phyloP scores from a whole-genome alignment of 2,888 invertebrate species.

The Acleris emargana region DNA sequence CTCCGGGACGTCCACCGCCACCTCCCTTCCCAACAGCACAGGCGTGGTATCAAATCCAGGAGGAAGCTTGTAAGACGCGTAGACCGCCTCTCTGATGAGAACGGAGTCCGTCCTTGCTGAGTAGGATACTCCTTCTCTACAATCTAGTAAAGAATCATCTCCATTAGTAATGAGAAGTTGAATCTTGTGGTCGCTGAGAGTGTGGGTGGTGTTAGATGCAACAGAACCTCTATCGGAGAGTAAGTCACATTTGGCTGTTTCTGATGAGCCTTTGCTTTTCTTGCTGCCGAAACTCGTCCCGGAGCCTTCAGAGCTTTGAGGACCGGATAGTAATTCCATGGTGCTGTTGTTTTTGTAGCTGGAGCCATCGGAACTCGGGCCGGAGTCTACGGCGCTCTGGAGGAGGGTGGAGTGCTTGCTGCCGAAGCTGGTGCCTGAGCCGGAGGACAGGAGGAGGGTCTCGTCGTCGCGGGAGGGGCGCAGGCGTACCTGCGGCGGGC shows the following conservation, averaged over 20 bases:
- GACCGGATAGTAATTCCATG: conserved; percentile 69
- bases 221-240: conserved; percentile 67
- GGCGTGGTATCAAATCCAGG: conserved; percentile 79
- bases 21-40: conserved; percentile 82
- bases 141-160: conserved; percentile 74
- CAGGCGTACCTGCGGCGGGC: conserved; percentile 86
- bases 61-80: conserved; percentile 76
- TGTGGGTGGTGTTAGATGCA: conserved; percentile 62
- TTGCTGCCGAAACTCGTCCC: conserved; percentile 72
- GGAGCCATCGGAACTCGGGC: conserved; percentile 70
- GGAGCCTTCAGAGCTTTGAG: conserved; percentile 75
- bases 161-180: conserved; percentile 76
- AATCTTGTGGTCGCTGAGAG: conserved; percentile 73
- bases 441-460: conserved; percentile 74
- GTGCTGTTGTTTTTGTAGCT: conserved; percentile 74
- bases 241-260: conserved; percentile 74
- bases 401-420: conserved; percentile 76
- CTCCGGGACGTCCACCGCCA: conserved; percentile 95
- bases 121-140: conserved; percentile 75
- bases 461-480: conserved; percentile 78
- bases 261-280: conserved; percentile 73
- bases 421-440: conserved; percentile 74
- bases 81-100: conserved; percentile 75
- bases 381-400: conserved; percentile 63
- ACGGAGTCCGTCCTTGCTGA: conserved; percentile 81